phyloP scores from a whole-genome alignment of 2,888 invertebrate genomes.

The Caenorhabditis sulstoni region DNA sequence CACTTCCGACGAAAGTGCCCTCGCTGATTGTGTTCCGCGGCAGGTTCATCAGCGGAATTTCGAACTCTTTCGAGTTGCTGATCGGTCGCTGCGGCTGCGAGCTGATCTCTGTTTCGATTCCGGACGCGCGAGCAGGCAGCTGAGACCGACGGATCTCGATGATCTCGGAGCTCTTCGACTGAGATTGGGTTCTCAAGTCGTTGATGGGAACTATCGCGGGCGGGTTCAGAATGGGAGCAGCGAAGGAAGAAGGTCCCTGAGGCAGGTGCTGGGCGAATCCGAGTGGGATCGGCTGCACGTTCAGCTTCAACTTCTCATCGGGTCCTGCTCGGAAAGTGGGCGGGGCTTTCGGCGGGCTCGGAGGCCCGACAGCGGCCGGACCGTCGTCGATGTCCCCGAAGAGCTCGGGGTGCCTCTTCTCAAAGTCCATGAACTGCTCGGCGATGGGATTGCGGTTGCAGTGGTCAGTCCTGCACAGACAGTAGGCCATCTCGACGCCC shows the following conservation, averaged over 20 bases:
- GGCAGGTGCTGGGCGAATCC: slow-evolving; percentile 6
- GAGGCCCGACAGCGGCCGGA: slow-evolving; percentile 15
- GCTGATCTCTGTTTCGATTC: slow-evolving; percentile 55
- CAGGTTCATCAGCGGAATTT: slow-evolving; percentile 51
- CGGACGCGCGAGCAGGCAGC: slow-evolving; percentile 38
- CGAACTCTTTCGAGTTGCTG: slow-evolving; percentile 42
- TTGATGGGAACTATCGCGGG: slow-evolving; percentile 69
- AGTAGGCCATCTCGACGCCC: slow-evolving; percentile 74
- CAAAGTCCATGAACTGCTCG: slow-evolving; percentile 76
- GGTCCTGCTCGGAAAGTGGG: slow-evolving; percentile 29
- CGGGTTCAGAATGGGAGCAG: slow-evolving; percentile 62
- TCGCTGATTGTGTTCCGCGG: slow-evolving; percentile 44
- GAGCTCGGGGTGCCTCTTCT: slow-evolving; percentile 73
- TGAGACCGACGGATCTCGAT: slow-evolving; percentile 56
- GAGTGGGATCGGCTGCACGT: slow-evolving; percentile 50
- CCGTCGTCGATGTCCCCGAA: slow-evolving; percentile 63
- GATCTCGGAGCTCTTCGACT: slow-evolving; percentile 42
- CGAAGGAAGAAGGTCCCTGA: slow-evolving; percentile 41
- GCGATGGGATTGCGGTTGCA: slow-evolving; percentile 74
- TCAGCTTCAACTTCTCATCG: slow-evolving; percentile 31
- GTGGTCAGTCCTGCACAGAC: slow-evolving; percentile 66
- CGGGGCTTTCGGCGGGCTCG: slow-evolving; percentile 28
- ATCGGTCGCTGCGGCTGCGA: slow-evolving; percentile 34
- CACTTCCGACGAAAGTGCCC: slow-evolving; percentile 57
- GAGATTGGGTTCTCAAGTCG: slow-evolving; percentile 58